A percentile compares a stretch with the other conserved stretches of the same genome.
phyloP scores from a whole-genome alignment of 2,113 vertebrate genomes.

The Serilophus lunatus region DNA sequence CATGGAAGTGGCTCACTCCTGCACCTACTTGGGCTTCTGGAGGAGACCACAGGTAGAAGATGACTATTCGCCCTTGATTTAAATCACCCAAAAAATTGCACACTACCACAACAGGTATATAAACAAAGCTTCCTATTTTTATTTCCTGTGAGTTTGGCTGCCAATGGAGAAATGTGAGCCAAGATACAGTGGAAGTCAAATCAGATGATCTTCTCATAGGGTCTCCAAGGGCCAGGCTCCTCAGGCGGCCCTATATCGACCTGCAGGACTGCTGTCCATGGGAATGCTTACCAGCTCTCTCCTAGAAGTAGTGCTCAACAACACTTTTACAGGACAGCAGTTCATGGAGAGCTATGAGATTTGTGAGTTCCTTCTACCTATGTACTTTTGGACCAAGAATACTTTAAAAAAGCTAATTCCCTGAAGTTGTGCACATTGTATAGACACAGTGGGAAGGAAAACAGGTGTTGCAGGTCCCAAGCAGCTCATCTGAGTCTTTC shows the following conservation, averaged over 20 bases:
- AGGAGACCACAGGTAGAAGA: background rate
- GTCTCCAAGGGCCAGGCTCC: background rate
- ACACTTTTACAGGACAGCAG: background rate
- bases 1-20: background rate
- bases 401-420: background rate
- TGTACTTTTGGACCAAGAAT: background rate
- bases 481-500: background rate
- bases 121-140: background rate
- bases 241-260: background rate
- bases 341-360: background rate
- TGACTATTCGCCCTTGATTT: background rate
- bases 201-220: background rate
- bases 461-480: background rate
- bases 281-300: background rate
- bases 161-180: background rate
- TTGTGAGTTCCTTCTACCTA: background rate
- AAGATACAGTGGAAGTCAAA: background rate
- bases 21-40: background rate
- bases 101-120: background rate
- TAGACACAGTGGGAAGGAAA: background rate
- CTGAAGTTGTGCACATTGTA: background rate
- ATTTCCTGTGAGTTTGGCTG: background rate
- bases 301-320: background rate
- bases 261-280: fast-evolving
- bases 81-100: background rate